Evolutionary conservation across 2,113 vertebrate species (phyloP).

Genomic region (Tauraco erythrolophus): DNA sequence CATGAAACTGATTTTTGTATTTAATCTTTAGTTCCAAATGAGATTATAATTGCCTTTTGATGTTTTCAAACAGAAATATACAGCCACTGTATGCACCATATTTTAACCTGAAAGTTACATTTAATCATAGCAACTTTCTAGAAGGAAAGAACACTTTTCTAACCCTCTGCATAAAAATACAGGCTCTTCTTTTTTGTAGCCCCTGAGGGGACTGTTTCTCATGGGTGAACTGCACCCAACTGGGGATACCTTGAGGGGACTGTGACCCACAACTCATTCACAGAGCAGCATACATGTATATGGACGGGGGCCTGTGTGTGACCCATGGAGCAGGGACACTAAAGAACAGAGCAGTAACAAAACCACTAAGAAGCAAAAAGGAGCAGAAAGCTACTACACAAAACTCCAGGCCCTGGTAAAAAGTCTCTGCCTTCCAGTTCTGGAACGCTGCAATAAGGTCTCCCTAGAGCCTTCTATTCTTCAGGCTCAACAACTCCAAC

Average conservation of each 20-base stretch:
- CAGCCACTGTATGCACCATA: background rate
- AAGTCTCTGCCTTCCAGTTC: background rate
- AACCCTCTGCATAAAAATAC: background rate
- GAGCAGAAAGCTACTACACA: background rate
- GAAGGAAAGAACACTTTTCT: background rate
- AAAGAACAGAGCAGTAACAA: background rate
- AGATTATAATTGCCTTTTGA: background rate
- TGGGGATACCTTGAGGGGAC: background rate
- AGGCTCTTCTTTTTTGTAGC: background rate
- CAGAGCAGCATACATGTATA: background rate
- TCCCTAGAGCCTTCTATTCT: background rate
- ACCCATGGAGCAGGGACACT: background rate
- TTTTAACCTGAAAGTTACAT: background rate
- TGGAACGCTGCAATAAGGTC: background rate
- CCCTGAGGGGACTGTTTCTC: background rate
- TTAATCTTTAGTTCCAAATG: background rate
- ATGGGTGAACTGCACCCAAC: rapidly evolving
- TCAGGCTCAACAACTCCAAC: background rate
- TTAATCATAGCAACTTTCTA: background rate
- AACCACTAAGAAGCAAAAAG: background rate
- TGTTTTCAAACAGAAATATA: background rate
- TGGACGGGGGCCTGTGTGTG: background rate
- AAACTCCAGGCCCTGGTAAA: background rate
- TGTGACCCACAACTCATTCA: background rate
- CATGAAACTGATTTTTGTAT: background rate